phyloP scores from a whole-genome alignment of 2,113 vertebrate species.

The Brienomyrus brachyistius region DNA sequence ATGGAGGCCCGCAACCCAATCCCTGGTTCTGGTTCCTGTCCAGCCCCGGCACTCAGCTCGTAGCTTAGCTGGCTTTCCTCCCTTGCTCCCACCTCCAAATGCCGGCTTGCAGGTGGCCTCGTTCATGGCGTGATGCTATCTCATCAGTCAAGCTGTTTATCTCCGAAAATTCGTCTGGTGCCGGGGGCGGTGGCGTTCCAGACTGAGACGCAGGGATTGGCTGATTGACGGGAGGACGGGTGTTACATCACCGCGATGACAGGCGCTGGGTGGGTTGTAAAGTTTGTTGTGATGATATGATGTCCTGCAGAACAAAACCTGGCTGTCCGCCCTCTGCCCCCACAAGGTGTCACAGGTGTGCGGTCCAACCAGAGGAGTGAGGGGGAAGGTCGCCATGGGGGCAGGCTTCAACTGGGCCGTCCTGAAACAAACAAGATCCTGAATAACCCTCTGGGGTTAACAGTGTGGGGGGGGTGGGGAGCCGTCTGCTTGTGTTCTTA shows the following conservation, averaged over 20 bases:
- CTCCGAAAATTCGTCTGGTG: background rate
- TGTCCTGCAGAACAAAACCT: background rate
- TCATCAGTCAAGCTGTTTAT: background rate
- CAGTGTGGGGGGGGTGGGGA: slow-evolving; percentile 45
- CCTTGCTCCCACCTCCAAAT: background rate
- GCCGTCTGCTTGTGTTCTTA: slow-evolving; percentile 59
- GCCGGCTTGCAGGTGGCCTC: background rate
- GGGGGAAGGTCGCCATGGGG: background rate
- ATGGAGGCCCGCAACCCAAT: slow-evolving; percentile 56
- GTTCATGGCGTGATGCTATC: background rate
- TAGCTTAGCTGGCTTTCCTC: background rate
- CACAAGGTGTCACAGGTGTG: background rate
- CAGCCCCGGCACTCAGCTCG: slow-evolving; percentile 21
- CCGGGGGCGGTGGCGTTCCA: background rate
- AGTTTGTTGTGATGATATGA: background rate
- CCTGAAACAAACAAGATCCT: background rate
- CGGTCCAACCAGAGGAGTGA: background rate
- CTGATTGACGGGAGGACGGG: background rate
- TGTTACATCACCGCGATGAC: background rate
- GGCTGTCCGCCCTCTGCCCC: background rate
- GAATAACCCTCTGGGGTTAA: slow-evolving; percentile 25
- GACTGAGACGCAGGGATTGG: background rate
- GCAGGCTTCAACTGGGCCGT: background rate
- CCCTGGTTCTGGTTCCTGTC: slow-evolving; percentile 41
- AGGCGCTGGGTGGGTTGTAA: background rate